Conservation (phyloP, 1,140 invertebrate species). For the Heliconius hermathena region DNA sequence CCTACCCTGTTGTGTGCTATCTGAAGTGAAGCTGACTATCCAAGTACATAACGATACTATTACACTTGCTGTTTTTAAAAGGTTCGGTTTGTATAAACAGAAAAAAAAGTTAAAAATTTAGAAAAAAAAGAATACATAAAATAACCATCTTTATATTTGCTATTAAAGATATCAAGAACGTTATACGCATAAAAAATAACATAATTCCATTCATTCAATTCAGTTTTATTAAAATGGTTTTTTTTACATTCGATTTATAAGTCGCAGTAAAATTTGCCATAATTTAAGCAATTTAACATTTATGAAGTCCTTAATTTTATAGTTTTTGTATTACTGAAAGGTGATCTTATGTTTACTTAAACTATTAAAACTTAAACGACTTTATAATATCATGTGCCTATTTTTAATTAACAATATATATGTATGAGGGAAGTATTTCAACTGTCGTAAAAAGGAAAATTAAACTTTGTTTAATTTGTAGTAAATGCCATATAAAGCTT, state of each 20-base stretch:
- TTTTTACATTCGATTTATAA: background rate
- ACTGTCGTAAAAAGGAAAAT: background rate
- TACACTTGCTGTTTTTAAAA: background rate
- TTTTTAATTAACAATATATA: conserved; percentile 10
- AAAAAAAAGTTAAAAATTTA: too few relatives aligned
- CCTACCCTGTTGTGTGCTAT: too few relatives aligned
- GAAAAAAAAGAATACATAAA: too few relatives aligned
- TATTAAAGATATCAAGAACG: background rate
- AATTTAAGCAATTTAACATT: conserved; percentile 8
- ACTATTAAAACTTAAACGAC: conserved; percentile 10
- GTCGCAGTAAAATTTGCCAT: background rate
- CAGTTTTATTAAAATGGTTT: background rate
- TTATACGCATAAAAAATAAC: background rate
- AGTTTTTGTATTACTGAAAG: background rate
- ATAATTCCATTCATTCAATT: conserved; percentile 3
- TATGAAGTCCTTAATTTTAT: conserved; percentile 9
- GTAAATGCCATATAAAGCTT: background rate
- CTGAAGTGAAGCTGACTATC: too few relatives aligned
- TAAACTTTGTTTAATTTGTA: background rate
- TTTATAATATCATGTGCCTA: conserved; percentile 1
- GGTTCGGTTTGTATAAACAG: too few relatives aligned
- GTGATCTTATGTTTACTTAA: conserved; percentile 9
- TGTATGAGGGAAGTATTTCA: background rate
- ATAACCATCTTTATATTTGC: background rate
- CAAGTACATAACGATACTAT: too few relatives aligned